Conservation (phyloP, 1,140 invertebrate genomes). For the Macrobrachium rosenbergii region DNA sequence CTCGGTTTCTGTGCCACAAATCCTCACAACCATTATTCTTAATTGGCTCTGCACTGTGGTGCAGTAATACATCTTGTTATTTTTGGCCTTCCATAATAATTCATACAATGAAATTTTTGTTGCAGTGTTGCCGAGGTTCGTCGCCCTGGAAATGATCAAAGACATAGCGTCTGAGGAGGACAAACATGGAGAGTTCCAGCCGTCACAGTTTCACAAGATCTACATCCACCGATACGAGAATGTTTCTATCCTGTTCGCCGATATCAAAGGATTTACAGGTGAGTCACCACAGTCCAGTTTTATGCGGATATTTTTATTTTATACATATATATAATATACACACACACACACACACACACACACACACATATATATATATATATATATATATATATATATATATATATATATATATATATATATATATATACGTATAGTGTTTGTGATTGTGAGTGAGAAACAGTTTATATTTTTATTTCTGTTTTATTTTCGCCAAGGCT, state of each 20-base stretch:
- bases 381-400: constrained; percentile 14
- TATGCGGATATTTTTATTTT: neutral
- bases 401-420: constrained; percentile 22
- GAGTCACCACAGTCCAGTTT: constrained; percentile 68
- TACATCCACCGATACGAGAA: constrained; percentile 97
- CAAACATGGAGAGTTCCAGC: constrained; percentile 78
- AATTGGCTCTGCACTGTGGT: too few relatives aligned
- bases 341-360: neutral
- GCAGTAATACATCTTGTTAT: too few relatives aligned
- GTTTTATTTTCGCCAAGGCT: too few relatives aligned
- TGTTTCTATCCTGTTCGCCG: constrained; percentile 98
- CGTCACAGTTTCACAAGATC: constrained; percentile 95
- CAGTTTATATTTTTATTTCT: too few relatives aligned
- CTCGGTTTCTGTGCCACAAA: too few relatives aligned
- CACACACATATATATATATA: constrained; percentile 8
- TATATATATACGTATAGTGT: neutral
- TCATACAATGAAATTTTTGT: constrained; percentile 60
- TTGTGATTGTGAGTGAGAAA: too few relatives aligned
- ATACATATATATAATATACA: neutral
- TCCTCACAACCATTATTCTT: too few relatives aligned
- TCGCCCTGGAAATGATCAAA: constrained; percentile 93
- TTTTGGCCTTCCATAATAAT: neutral
- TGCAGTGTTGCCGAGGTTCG: constrained; percentile 93
- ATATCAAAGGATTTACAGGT: constrained; percentile 98
- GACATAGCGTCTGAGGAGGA: constrained; percentile 83